phyloP scores from a whole-genome alignment of 2,113 vertebrate genomes.

The Lates calcarifer region DNA sequence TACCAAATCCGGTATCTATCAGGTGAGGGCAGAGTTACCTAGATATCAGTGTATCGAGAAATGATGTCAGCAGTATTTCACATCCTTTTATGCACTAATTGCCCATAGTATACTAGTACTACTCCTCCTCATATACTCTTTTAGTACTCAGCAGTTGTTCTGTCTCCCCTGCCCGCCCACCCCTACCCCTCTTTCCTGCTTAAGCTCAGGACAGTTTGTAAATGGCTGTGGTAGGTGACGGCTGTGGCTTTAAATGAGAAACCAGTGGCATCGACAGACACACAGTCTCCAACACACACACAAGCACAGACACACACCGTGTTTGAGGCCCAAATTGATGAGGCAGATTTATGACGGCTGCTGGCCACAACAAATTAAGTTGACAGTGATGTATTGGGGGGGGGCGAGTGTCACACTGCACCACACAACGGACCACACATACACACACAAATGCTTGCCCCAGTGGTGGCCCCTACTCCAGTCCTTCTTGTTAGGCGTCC shows the following conservation, averaged over 20 bases:
- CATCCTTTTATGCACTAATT: too few species aligned
- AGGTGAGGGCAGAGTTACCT: too few species aligned
- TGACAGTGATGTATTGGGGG: slow-evolving; percentile 97
- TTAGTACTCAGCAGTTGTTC: too few species aligned
- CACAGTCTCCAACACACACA: slow-evolving; percentile 3
- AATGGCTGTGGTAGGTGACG: slow-evolving; percentile 68
- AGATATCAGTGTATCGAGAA: too few species aligned
- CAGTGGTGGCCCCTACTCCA: slow-evolving; percentile 87
- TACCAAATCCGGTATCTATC: too few species aligned
- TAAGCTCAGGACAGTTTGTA: slow-evolving; percentile 46
- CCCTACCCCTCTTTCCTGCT: neutral
- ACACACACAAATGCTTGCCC: slow-evolving; percentile 68
- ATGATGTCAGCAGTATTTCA: too few species aligned
- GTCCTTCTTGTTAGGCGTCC: slow-evolving; percentile 92
- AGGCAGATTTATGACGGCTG: slow-evolving; percentile 96
- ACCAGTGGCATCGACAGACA: slow-evolving; percentile 46
- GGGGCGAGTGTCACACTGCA: slow-evolving; percentile 88
- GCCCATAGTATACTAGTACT: too few species aligned
- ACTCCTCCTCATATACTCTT: too few species aligned
- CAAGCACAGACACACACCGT: slow-evolving; percentile 26
- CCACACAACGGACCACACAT: slow-evolving; percentile 79
- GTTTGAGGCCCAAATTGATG: slow-evolving; percentile 89
- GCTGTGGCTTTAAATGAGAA: slow-evolving; percentile 80
- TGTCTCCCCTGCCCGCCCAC: neutral
- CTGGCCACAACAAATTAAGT: slow-evolving; percentile 98